These are phyloP conservation scores for Paguma larvata DNA, from an alignment of 2,797 vertebrate species.

Conservation along the genomic window DNA sequence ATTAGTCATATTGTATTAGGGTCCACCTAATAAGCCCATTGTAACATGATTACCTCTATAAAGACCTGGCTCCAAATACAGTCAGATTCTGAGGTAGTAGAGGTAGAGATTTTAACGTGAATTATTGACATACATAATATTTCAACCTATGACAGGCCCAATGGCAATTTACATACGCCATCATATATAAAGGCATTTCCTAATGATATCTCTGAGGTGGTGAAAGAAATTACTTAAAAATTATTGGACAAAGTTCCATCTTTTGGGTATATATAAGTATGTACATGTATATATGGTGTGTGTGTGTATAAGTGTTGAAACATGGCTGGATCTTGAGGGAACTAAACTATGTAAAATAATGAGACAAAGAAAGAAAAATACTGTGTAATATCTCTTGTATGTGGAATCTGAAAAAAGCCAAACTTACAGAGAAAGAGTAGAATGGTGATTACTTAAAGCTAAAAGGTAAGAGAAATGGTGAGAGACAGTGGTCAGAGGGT, in stretches of 20 bases:
- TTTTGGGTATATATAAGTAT: background rate
- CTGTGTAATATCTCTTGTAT: background rate
- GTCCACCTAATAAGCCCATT: background rate
- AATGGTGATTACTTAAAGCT: background rate
- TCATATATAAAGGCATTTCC: background rate
- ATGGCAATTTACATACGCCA: background rate
- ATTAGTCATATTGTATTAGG: background rate
- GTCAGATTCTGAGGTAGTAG: background rate
- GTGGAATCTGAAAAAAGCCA: background rate
- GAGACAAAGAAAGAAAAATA: background rate
- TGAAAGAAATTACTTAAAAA: conserved; percentile 5
- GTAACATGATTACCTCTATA: background rate
- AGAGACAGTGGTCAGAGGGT: too few species aligned
- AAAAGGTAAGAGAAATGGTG: background rate
- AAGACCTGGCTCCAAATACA: background rate
- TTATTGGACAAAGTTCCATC: background rate
- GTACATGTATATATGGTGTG: background rate
- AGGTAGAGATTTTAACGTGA: background rate
- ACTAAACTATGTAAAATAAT: background rate
- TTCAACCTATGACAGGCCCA: background rate
- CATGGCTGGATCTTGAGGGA: background rate
- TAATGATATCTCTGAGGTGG: background rate
- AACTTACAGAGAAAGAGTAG: background rate
- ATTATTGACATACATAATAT: background rate
- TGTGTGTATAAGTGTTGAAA: background rate